These are phyloP conservation scores for Bolinopsis microptera DNA, from an alignment of 37 sponge, comb jelly and placozoan species.

Conservation along the genomic window DNA sequence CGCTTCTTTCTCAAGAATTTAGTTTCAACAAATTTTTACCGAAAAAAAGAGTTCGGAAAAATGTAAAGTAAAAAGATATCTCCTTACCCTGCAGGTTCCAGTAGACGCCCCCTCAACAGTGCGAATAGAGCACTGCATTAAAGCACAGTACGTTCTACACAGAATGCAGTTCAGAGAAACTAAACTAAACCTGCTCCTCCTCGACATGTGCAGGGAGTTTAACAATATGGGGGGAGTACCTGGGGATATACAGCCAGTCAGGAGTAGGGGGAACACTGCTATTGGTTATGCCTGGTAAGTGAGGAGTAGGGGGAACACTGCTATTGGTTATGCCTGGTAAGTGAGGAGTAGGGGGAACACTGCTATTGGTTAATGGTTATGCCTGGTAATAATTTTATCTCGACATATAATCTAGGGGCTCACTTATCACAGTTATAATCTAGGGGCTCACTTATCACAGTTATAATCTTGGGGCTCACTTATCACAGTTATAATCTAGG, in stretches of 20 bases:
- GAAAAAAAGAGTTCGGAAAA: too few relatives aligned
- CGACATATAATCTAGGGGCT: too few relatives aligned
- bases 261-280: conserved; percentile 6
- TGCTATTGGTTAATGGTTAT: conserved; percentile 42
- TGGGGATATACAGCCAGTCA: conserved; percentile 32
- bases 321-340: conserved; percentile 53
- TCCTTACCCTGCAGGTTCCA: conserved; percentile 74
- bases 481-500: too few relatives aligned
- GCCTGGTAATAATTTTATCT: too few relatives aligned
- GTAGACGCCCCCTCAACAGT: conserved; percentile 85
- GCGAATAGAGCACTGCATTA: conserved; percentile 80
- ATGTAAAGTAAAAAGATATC: too few relatives aligned
- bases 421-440: too few relatives aligned
- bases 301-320: background rate
- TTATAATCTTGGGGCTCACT: too few relatives aligned
- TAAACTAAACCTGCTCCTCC: conserved; percentile 87
- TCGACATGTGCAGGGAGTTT: conserved; percentile 92
- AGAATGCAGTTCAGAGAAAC: conserved; percentile 83
- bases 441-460: too few relatives aligned
- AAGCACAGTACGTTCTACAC: conserved; percentile 82
- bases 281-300: conserved; percentile 54
- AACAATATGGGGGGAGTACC: background rate
- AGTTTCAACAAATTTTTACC: too few relatives aligned
- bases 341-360: background rate
- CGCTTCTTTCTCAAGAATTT: too few relatives aligned